Base-by-base conservation (phyloP, 2,888 invertebrate species). In the Ornithoptera priamus region DNA sequence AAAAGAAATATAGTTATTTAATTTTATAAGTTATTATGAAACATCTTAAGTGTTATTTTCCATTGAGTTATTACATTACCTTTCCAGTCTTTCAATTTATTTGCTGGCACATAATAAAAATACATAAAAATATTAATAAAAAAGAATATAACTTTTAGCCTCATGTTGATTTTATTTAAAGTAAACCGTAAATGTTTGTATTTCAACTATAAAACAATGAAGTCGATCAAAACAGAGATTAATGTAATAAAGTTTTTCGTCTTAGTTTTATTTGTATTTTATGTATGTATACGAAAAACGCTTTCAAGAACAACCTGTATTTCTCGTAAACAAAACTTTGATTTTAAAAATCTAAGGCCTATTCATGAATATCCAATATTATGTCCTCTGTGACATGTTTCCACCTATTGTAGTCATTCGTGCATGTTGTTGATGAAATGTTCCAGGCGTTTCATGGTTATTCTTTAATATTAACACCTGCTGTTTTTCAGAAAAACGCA, bases 61-160 rank as follows among this genome's bases (percentile, higher is more conserved):
- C 12, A 15, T 22, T 6, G 0, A 53, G 46, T 15, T 46, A 46
- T 46, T 39, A 24, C 12, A 17, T 62, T 58, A 61, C 65, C 46
- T 62, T 62, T 65, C 50, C 69, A 61, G 24, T 61, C 57, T 30
- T 65, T 62, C 62, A 69, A 58, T 10, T 18, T 50, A 50, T 65
- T 62, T 61, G 62, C 46, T 30, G 50, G 61, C 20, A 24, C 58
- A 57, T 15, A 46, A 20, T 50, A 22, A 7, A 46, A 50, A 22
- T 57, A 36, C 30, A 46, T 12, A 58, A 62, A 62, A 20, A 42
- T 50, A 30, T 30, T 62, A 30, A 65, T 56, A 50, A 50, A 62
- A 62, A 62, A 39, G 18, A 18, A 24, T 62, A 42, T 5, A 58
- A 59, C n/a, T 64, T 30, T 62, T 56, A 17, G 61, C 39, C 36